phyloP scores from a whole-genome alignment of 2,888 invertebrate species.

The Leptopterna dolabrata region DNA sequence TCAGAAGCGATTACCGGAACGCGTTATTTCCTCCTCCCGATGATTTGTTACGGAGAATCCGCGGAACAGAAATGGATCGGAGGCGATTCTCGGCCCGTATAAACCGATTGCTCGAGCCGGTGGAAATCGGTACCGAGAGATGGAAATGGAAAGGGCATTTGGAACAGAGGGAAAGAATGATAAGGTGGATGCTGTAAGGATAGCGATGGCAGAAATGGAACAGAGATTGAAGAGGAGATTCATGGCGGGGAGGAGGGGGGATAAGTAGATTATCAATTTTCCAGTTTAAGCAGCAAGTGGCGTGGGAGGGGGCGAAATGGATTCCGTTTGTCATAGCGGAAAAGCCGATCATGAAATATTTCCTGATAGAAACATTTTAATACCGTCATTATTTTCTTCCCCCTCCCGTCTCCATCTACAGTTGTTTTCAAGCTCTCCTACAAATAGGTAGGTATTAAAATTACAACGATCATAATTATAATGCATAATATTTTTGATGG shows the following conservation, averaged over 20 bases:
- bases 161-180: neutral
- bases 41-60: neutral
- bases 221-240: neutral
- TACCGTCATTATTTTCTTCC: neutral
- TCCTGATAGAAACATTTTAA: neutral
- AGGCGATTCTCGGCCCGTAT: neutral
- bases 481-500: too few relatives aligned
- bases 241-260: neutral
- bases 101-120: neutral
- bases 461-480: too few relatives aligned
- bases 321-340: slow-evolving; percentile 30
- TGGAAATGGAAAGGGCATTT: neutral
- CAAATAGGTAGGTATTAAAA: too few relatives aligned
- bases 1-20: neutral
- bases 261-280: slow-evolving; percentile 43
- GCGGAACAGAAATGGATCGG: neutral
- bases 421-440: too few relatives aligned
- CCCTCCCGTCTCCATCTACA: too few relatives aligned
- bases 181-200: neutral
- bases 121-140: neutral
- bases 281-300: neutral
- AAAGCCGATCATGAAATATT: slow-evolving; percentile 18
- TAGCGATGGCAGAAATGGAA: neutral
- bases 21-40: neutral
- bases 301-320: neutral